A percentile compares a stretch with the other conserved stretches of the same genome.
Conservation (phyloP, 2,797 vertebrate species). For the Halcyon leucocephala region DNA sequence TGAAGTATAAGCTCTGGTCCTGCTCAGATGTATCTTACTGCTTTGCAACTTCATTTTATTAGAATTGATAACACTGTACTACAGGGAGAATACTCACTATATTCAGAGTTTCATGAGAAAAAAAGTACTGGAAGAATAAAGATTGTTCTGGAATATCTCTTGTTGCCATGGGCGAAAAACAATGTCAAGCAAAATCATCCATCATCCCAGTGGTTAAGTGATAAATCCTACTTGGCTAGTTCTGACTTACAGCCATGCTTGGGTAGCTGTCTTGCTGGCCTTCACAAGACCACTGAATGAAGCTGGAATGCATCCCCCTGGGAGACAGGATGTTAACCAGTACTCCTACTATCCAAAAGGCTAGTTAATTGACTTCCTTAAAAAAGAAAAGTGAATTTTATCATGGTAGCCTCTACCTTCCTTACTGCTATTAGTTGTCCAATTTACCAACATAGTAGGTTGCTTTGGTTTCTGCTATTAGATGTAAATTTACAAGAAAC, state of each 20-base stretch:
- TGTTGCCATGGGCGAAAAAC: not conserved
- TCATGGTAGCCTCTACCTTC: not conserved
- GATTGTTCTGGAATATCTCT: not conserved
- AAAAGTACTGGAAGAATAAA: not conserved
- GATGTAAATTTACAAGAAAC: not conserved
- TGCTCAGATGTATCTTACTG: not conserved
- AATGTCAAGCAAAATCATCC: not conserved
- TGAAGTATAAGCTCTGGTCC: not conserved
- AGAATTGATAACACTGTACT: accelerated
- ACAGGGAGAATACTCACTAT: not conserved
- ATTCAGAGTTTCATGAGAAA: not conserved
- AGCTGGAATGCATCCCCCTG: not conserved
- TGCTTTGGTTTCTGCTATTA: not conserved
- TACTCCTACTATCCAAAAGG: not conserved
- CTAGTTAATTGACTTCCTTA: not conserved
- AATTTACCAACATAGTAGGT: not conserved
- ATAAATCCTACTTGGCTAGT: not conserved
- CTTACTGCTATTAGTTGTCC: not conserved
- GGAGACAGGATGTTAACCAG: not conserved
- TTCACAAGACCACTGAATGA: not conserved
- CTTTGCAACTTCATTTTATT: not conserved
- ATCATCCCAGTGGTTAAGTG: not conserved
- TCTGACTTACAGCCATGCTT: not conserved
- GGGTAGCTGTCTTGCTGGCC: not conserved
- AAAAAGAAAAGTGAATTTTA: not conserved